These are phyloP conservation scores for Toxostoma redivivum DNA, from an alignment of 2,113 vertebrate genomes.

Conservation along the genomic window DNA sequence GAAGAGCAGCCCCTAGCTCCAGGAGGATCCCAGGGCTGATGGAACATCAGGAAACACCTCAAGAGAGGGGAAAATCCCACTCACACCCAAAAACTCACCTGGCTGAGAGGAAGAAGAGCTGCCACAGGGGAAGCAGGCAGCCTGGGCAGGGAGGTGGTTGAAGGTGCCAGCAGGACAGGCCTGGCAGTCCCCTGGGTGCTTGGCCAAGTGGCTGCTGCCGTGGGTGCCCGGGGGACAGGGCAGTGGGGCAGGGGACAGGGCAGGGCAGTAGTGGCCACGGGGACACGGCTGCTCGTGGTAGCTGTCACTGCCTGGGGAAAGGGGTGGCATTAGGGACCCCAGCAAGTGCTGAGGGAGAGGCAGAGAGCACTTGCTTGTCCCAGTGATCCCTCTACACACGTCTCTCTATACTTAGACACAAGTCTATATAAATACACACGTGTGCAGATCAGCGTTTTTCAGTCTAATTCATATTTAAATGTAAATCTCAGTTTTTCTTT, in stretches of 20 bases:
- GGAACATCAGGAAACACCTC: not conserved
- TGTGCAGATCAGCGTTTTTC: not conserved
- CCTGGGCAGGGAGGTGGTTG: conserved; percentile 79
- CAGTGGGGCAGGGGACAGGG: conserved; percentile 62
- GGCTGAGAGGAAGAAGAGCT: conserved; percentile 82
- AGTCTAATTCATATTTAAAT: not conserved
- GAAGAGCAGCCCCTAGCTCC: not conserved
- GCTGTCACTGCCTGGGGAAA: conserved; percentile 72
- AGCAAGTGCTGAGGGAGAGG: not conserved
- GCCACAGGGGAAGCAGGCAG: conserved; percentile 87
- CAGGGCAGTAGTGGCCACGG: conserved; percentile 80
- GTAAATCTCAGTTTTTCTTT: not conserved
- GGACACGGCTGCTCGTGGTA: conserved; percentile 79
- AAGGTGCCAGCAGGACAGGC: conserved; percentile 86
- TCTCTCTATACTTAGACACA: not conserved
- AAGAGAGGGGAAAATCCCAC: not conserved
- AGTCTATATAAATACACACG: not conserved
- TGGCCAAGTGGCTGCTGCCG: conserved; percentile 66
- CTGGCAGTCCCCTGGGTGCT: conserved; percentile 69
- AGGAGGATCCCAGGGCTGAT: not conserved
- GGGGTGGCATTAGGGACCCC: not conserved
- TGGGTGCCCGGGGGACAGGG: conserved; percentile 84
- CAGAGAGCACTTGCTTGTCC: not conserved
- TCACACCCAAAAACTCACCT: conserved; percentile 64
- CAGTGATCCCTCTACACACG: not conserved